Base-by-base conservation (phyloP, 2,888 invertebrate species). In the Schrankia costaestrigalis region DNA sequence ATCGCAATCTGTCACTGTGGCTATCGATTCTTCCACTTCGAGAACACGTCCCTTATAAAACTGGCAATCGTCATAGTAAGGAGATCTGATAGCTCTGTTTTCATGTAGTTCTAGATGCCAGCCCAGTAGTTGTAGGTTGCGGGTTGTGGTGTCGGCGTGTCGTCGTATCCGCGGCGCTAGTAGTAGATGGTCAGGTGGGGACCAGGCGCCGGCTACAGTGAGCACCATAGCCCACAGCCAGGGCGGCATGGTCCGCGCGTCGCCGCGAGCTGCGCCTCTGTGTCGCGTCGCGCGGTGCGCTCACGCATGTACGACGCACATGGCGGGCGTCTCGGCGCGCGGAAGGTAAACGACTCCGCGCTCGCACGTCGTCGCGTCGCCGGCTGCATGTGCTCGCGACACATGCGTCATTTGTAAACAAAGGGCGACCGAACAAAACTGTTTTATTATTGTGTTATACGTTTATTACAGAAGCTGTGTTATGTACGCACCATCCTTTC, bases 341-440 rank as follows among this genome's bases (percentile, higher is more conserved):
- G 79, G 79, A 83, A 83, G 84, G 85, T 85, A 82, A 83, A 81
- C 86, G 85, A 86, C 86, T 85, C 84, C 79, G 75, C 72, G 70
- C n/a, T n/a, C n/a, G n/a, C n/a, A n/a, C n/a, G n/a, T n/a, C n/a
- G n/a, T n/a, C n/a, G n/a, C n/a, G n/a, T n/a, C n/a, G n/a, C n/a
- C n/a, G n/a, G n/a, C 76, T 84, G 85, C 85, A 84, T 74, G 73
- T 77, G 73, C 75, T 71, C 68, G 63, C 60, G 69, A 71, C 71
- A 59, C 78, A 78, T 83, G 83, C 85, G 86, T 85, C 84, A 85
- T 79, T 79, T 75, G 84, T 85, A 85, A 86, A 86, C 84, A 87
- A 85, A 85, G 84, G 81, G 83, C 74, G 75, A 61, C 63, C 77
- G 77, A 64, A 72, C 70, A 76, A 76, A 78, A 71, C 71, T 74